Percentiles rank a stretch among this genome's conserved stretches.
Evolutionary conservation across 2,113 vertebrate genomes (phyloP).

Genomic region (Protobothrops flavoviridis): DNA sequence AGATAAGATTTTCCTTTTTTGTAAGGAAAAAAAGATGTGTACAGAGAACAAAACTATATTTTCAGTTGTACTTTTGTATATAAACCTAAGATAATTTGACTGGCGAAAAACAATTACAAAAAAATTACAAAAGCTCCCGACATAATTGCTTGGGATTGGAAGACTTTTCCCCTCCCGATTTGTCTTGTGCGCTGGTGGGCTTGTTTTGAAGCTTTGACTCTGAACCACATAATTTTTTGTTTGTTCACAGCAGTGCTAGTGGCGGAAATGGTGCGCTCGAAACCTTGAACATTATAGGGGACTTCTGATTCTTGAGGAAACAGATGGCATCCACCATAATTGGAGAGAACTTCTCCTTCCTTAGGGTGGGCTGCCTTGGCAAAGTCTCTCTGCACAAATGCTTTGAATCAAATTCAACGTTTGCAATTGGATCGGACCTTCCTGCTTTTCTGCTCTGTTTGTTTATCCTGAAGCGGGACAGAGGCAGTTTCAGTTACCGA

Average conservation of each 20-base stretch:
- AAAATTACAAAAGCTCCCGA: slow-evolving; percentile 18
- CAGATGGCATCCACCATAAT: not conserved
- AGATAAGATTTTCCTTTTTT: slow-evolving; percentile 72
- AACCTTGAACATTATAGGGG: slow-evolving; percentile 65
- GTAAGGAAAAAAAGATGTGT: slow-evolving; percentile 78
- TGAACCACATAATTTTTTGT: slow-evolving; percentile 76
- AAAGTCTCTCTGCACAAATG: slow-evolving; percentile 54
- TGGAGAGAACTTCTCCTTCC: slow-evolving; percentile 33
- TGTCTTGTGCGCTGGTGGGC: slow-evolving; percentile 68
- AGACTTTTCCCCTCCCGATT: slow-evolving; percentile 84
- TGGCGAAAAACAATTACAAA: slow-evolving; percentile 67
- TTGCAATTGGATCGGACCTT: not conserved
- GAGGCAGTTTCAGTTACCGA: slow-evolving; percentile 73
- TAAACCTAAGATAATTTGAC: slow-evolving; percentile 93
- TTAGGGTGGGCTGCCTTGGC: slow-evolving; percentile 55
- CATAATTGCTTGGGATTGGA: slow-evolving; percentile 87
- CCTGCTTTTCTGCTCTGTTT: slow-evolving; percentile 27
- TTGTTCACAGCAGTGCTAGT: slow-evolving; percentile 61
- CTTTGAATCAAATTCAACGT: not conserved
- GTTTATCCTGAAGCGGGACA: slow-evolving; percentile 69
- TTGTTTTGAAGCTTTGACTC: slow-evolving; percentile 68
- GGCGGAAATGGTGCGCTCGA: slow-evolving; percentile 63
- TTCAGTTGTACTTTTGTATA: slow-evolving; percentile 99
- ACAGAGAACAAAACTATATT: slow-evolving; percentile 99
- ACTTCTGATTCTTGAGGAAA: not conserved